Percentiles rank a stretch among this genome's conserved stretches.
Conservation (phyloP, 2,797 vertebrate genomes). For the Tamandua tetradactyla region DNA sequence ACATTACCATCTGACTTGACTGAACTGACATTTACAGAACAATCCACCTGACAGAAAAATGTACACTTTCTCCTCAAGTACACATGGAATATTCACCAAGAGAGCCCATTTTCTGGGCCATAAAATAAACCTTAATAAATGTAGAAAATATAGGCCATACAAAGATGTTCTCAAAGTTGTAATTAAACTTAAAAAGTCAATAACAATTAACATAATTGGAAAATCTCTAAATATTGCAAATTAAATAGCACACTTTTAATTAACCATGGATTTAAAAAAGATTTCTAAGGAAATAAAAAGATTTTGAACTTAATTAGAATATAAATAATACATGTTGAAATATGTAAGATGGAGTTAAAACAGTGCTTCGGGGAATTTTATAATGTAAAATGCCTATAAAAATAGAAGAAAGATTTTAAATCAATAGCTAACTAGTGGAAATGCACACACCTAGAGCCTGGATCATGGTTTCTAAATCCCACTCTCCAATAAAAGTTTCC, state of each 20-base stretch:
- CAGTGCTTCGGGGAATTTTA: background rate
- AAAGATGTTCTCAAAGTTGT: background rate
- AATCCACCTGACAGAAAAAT: background rate
- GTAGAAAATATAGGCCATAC: background rate
- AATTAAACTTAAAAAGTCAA: background rate
- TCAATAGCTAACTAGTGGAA: too few species aligned
- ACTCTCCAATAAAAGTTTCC: background rate
- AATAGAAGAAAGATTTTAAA: background rate
- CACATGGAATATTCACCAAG: background rate
- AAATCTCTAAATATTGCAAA: background rate
- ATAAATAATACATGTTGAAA: background rate
- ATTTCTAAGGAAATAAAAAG: background rate
- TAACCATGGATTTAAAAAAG: background rate
- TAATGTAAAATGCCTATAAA: background rate
- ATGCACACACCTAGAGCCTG: background rate
- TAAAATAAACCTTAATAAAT: background rate
- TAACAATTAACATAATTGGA: background rate
- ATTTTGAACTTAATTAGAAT: background rate
- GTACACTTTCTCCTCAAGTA: background rate
- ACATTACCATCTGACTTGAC: rapidly evolving
- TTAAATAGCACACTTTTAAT: background rate
- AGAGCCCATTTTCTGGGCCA: background rate
- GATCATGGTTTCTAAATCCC: background rate
- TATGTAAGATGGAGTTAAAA: background rate
- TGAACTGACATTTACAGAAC: rapidly evolving